Base-by-base conservation (phyloP, 2,113 vertebrate genomes). In the Crocuta crocuta region DNA sequence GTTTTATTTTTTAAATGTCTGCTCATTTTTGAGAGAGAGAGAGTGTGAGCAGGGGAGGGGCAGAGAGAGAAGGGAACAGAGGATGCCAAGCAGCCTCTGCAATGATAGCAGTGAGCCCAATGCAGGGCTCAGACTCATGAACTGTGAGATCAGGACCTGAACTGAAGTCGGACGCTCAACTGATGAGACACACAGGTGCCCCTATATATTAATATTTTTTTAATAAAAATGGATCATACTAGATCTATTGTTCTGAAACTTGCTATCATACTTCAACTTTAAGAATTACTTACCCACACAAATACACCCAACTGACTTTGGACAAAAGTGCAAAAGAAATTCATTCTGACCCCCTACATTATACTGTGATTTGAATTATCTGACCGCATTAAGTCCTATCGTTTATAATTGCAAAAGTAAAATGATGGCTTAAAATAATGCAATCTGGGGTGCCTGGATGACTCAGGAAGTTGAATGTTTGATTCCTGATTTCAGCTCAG, bases 351-450 rank as follows among this genome's bases (percentile, higher is more conserved):
- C 5, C 10, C 17, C 58, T 70, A 7, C 10, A 4, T 43, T 9
- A 24, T 2, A 45, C 33, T 55, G 39, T 26, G 48, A 10, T 55
- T 39, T 74, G 10, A 86, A 43, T 71, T 13, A 93, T 19, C 53
- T 68, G 43, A 82, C n/a, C 65, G 63, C 61, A 71, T 55, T 6
- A 39, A 65, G 26, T n/a, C 21, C 19, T 81, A 70, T 35, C 6
- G 84, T 91, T 55, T 74, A 19, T 53, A 45, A 76, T 91, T 66
- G 55, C 11, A 45, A 6, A 81, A 26, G 53, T 10, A 3, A 93
- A 87, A 92, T 48, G 8, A n/a, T 39, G 45, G 31, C 8, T 97
- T 95, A 33, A 79, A 94, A 68, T 70, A 89, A 82, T 61, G 50
- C 28, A 1, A 78, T 78, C 26, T 16, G 7, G 74, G 7, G 74